Conservation (phyloP, 2,888 invertebrate species). For the Polymixis flavicincta region DNA sequence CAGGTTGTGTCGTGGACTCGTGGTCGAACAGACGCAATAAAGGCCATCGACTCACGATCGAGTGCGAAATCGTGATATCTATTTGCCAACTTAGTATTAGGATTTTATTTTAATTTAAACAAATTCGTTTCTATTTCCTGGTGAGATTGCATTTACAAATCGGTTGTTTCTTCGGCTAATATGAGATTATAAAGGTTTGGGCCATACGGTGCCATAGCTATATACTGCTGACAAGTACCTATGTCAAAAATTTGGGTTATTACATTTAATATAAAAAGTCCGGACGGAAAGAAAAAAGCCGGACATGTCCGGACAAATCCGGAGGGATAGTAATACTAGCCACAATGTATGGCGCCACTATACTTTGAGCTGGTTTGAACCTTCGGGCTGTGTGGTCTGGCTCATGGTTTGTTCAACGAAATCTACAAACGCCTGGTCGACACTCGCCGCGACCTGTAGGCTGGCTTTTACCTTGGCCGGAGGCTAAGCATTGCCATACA, state of each 20-base stretch:
- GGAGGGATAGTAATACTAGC: not conserved
- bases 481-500: no score
- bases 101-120: not conserved
- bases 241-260: not conserved
- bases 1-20: slow-evolving; percentile 4
- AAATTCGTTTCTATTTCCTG: slow-evolving; percentile 9
- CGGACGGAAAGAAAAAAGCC: not conserved
- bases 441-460: no score
- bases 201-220: not conserved
- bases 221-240: not conserved
- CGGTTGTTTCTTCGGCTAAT: not conserved
- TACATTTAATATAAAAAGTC: not conserved
- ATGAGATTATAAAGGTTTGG: not conserved
- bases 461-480: no score
- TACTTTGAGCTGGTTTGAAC: no score
- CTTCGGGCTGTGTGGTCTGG: no score
- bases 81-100: slow-evolving; percentile 16
- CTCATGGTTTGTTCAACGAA: no score
- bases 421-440: no score
- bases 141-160: slow-evolving; percentile 9
- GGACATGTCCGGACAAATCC: not conserved
- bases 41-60: slow-evolving; percentile 23
- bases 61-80: slow-evolving; percentile 25
- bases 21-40: slow-evolving; percentile 6
- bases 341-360: not conserved